Conservation (phyloP, 1,140 invertebrate species). For the Halictus rubicundus region DNA sequence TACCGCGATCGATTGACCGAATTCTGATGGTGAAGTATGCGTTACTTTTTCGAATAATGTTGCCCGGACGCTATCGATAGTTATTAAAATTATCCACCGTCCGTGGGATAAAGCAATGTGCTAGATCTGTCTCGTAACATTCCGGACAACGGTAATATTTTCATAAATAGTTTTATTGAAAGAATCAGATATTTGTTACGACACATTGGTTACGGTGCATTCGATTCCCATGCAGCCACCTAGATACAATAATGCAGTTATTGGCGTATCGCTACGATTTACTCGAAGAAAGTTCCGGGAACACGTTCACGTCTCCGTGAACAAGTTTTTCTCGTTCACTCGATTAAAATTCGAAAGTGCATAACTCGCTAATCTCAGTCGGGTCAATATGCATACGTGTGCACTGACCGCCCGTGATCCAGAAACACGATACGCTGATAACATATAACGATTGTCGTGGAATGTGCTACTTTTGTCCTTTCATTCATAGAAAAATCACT, state of each 20-base stretch:
- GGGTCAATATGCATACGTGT: slow-evolving; percentile 3
- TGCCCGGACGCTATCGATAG: no score
- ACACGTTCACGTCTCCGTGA: slow-evolving; percentile 1
- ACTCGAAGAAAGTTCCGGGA: slow-evolving; percentile 24
- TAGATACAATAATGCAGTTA: background rate
- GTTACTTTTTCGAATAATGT: background rate
- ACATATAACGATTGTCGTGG: background rate
- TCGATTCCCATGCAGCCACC: background rate
- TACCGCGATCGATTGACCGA: background rate
- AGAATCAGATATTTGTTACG: no score
- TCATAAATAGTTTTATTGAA: no score
- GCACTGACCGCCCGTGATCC: background rate
- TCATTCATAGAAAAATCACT: background rate
- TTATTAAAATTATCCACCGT: no score
- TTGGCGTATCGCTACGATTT: background rate
- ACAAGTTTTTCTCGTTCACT: slow-evolving; percentile 17
- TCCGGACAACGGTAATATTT: no score
- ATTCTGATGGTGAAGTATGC: background rate
- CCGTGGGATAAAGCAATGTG: no score
- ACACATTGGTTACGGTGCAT: background rate
- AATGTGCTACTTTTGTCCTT: background rate
- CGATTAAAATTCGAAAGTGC: slow-evolving; percentile 22
- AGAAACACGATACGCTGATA: background rate
- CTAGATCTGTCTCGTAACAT: no score
- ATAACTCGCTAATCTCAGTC: slow-evolving; percentile 2